A percentile compares a stretch with the other conserved stretches of the same genome.
phyloP scores from a whole-genome alignment of 2,797 vertebrate species.

The Scolopax rusticola region DNA sequence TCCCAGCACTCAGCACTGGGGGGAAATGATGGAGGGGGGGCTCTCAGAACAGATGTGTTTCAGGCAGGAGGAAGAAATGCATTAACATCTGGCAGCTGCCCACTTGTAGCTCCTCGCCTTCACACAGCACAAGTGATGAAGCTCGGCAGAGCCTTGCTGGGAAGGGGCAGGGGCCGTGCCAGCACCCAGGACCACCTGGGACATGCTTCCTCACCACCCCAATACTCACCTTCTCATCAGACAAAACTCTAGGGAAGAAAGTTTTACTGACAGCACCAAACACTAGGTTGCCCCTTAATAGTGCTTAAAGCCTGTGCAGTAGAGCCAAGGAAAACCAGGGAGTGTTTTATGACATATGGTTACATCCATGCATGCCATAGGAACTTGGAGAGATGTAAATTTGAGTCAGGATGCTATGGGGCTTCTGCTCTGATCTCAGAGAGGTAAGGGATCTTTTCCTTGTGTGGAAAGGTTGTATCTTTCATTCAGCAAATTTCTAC shows the following conservation, averaged over 20 bases:
- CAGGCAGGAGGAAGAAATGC: background rate
- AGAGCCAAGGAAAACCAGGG: background rate
- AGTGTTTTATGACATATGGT: background rate
- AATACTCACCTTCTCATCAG: background rate
- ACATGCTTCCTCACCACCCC: accelerated
- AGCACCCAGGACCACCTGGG: accelerated
- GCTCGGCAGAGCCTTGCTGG: background rate
- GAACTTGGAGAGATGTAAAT: background rate
- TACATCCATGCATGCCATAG: background rate
- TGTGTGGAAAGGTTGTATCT: background rate
- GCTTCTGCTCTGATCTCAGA: background rate
- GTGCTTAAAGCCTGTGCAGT: background rate
- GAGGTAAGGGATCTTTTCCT: background rate
- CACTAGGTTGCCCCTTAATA: background rate
- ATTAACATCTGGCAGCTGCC: background rate
- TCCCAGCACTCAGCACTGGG: background rate
- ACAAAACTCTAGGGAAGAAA: background rate
- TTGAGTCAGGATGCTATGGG: background rate
- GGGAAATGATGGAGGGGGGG: background rate
- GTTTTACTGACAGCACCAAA: background rate
- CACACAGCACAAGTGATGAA: background rate
- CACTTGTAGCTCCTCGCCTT: background rate
- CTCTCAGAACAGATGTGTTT: background rate
- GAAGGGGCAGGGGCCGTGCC: background rate
- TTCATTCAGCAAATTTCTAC: background rate